phyloP scores from a whole-genome alignment of 2,797 vertebrate genomes.

The Cyprinodon diabolis region DNA sequence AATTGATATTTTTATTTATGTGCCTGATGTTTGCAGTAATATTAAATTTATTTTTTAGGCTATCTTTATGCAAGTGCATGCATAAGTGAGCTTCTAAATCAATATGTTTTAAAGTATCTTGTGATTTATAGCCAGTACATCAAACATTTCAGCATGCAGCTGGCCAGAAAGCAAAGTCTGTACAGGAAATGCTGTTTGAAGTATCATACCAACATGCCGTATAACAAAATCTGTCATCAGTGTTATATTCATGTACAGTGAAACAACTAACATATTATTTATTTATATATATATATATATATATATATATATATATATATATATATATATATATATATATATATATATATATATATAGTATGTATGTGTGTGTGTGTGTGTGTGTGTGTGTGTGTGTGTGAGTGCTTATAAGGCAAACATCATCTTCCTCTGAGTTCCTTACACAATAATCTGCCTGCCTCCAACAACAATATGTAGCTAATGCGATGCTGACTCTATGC shows the following conservation, averaged over 20 bases:
- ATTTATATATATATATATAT: too few relatives aligned
- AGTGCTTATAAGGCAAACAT: too few relatives aligned
- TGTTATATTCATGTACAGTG: constrained; percentile 39
- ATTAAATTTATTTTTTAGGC: constrained; percentile 1
- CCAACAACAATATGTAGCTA: too few relatives aligned
- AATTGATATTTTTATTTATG: constrained; percentile 18
- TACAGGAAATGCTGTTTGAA: constrained; percentile 55
- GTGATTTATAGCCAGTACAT: constrained; percentile 62
- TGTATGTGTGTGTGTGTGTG: too few relatives aligned
- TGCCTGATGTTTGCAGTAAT: constrained; percentile 1
- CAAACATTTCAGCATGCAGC: constrained; percentile 68
- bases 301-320: too few relatives aligned
- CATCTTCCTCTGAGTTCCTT: too few relatives aligned
- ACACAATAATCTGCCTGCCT: too few relatives aligned
- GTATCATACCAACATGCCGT: constrained; percentile 22
- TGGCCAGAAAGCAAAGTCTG: constrained; percentile 63
- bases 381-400: too few relatives aligned
- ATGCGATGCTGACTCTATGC: too few relatives aligned
- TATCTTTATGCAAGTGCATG: constrained; percentile 17
- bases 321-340: too few relatives aligned
- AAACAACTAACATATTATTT: not conserved
- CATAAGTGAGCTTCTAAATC: constrained; percentile 43
- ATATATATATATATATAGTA: too few relatives aligned
- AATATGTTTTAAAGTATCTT: constrained; percentile 61
- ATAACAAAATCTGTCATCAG: constrained; percentile 27